Evolutionary conservation across 2,797 vertebrate genomes (phyloP).

Genomic region (Lepus oiostolus): DNA sequence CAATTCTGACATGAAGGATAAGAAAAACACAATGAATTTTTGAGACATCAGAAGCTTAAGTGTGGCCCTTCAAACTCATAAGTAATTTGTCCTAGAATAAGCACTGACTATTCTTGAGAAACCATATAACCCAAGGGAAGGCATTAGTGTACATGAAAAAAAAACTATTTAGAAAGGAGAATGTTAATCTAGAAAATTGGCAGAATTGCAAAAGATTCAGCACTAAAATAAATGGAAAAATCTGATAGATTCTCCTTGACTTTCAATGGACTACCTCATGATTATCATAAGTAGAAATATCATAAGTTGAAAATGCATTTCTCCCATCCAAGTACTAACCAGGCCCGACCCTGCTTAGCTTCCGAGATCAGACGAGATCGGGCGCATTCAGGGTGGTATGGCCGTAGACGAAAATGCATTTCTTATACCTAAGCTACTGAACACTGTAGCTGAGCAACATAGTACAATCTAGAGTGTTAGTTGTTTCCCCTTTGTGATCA

Average conservation of each 20-base stretch:
- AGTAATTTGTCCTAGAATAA: background rate
- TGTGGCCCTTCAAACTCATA: background rate
- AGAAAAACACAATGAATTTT: background rate
- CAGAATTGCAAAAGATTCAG: background rate
- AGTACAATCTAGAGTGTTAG: too few species aligned
- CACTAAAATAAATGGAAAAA: background rate
- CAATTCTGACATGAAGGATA: slow-evolving; percentile 1
- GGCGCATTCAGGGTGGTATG: too few species aligned
- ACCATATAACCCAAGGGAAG: background rate
- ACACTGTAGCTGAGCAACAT: background rate
- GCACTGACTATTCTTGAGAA: background rate
- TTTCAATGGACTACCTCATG: background rate
- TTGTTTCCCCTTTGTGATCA: too few species aligned
- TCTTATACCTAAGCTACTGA: background rate
- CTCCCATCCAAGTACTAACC: too few species aligned
- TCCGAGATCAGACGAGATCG: too few species aligned
- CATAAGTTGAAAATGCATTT: background rate
- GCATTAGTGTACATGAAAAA: background rate
- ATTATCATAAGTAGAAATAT: too few species aligned
- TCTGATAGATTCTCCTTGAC: background rate
- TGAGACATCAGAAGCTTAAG: background rate
- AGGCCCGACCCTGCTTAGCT: too few species aligned
- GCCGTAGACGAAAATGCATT: background rate
- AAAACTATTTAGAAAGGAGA: background rate
- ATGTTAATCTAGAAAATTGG: background rate